Evolutionary conservation across 1,140 invertebrate genomes (phyloP).

Genomic region (Cardiocondyla obscurior): DNA sequence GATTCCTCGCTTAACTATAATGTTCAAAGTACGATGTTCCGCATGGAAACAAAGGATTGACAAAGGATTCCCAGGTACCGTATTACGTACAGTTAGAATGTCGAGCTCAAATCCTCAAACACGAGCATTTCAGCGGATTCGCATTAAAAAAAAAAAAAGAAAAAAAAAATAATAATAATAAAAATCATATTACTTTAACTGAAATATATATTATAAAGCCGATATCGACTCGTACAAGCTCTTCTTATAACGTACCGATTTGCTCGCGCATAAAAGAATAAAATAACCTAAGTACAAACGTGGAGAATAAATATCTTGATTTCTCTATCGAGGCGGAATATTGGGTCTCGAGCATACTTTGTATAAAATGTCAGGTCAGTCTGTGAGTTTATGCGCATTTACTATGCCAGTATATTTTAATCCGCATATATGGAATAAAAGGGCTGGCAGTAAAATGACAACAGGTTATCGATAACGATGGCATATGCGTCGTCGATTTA

Average conservation of each 20-base stretch:
- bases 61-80: background rate
- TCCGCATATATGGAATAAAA: background rate
- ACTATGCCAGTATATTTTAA: background rate
- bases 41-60: background rate
- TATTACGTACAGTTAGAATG: background rate
- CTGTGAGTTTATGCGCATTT: background rate
- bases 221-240: background rate
- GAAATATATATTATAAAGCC: constrained; percentile 5
- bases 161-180: no score
- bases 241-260: background rate
- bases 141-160: background rate
- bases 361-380: constrained; percentile 19
- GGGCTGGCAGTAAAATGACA: background rate
- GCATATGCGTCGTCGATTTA: background rate
- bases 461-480: background rate
- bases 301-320: constrained; percentile 31
- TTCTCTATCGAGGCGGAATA: background rate
- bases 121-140: background rate
- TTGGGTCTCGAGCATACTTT: constrained; percentile 4
- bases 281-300: background rate
- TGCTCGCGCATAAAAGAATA: background rate
- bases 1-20: background rate
- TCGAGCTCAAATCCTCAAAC: background rate
- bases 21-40: background rate
- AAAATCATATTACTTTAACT: constrained; percentile 7